Conservation (phyloP, 2,888 invertebrate species). For the Philereme transversata region DNA sequence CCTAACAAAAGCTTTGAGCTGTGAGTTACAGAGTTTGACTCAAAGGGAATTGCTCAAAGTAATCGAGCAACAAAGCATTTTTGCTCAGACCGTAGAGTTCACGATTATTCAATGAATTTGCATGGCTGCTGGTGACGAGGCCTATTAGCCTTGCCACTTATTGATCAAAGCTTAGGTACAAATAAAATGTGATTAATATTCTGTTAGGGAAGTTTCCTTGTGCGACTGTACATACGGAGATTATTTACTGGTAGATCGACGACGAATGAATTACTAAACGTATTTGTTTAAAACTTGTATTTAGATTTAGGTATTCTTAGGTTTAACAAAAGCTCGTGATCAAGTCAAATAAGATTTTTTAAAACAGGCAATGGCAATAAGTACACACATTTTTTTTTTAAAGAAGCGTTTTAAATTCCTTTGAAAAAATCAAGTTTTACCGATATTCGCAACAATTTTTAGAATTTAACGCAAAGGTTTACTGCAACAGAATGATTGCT, state of each 20-base stretch:
- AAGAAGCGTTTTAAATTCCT: too few species aligned
- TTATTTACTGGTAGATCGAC: conserved; percentile 17
- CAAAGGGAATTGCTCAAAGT: not conserved
- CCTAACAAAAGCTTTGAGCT: conserved; percentile 1
- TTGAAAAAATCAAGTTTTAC: too few species aligned
- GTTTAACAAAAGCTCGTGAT: too few species aligned
- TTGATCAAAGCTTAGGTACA: conserved; percentile 37
- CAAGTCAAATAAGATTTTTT: too few species aligned
- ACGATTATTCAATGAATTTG: conserved; percentile 38
- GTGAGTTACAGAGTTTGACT: not conserved
- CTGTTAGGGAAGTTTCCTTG: conserved; percentile 36
- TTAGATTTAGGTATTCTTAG: too few species aligned
- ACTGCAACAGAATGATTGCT: too few species aligned
- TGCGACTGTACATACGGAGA: conserved; percentile 19
- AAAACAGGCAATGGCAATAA: too few species aligned
- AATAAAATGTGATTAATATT: conserved; percentile 37
- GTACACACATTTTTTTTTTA: too few species aligned
- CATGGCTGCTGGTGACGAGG: conserved; percentile 34
- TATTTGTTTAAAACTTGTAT: too few species aligned
- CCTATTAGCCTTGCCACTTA: conserved; percentile 41
- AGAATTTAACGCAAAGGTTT: too few species aligned
- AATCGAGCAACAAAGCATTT: conserved; percentile 6
- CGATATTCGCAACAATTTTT: too few species aligned
- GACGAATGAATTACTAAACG: conserved; percentile 1
- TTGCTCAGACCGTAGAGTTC: conserved; percentile 2